phyloP scores from a whole-genome alignment of 2,888 invertebrate species.

The Diplolepis rosae region DNA sequence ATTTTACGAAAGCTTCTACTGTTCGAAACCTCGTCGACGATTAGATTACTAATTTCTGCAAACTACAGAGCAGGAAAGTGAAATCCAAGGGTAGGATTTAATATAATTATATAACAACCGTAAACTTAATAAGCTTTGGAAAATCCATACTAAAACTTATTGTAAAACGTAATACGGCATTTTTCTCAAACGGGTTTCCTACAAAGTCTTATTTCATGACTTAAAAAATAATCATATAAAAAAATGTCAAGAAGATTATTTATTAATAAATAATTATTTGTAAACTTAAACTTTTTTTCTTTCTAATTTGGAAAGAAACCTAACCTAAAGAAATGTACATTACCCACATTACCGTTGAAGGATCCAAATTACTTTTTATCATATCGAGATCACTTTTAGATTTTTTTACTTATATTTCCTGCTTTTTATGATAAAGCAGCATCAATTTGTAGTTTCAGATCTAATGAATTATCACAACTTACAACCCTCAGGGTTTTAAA shows the following conservation, averaged over 20 bases:
- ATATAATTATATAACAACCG: constrained; percentile 27
- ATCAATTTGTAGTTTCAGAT: neutral
- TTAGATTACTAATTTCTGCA: constrained; percentile 7
- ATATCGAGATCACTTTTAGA: neutral
- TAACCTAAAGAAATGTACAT: neutral
- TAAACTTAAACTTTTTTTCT: neutral
- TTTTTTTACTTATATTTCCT: neutral
- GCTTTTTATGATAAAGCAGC: neutral
- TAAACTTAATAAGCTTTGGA: constrained; percentile 27
- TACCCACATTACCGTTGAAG: constrained; percentile 12
- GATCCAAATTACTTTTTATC: constrained; percentile 20
- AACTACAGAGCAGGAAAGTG: constrained; percentile 1
- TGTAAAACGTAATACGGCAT: neutral
- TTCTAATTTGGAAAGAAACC: constrained; percentile 1
- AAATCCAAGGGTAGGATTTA: constrained; percentile 6
- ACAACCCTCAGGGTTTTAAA: neutral
- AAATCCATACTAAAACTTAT: constrained; percentile 18
- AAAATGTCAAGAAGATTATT: neutral
- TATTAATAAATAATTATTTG: neutral
- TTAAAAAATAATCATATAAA: neutral
- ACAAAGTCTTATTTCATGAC: neutral
- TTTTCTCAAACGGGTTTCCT: neutral
- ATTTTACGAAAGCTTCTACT: constrained; percentile 2
- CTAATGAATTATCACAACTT: neutral
- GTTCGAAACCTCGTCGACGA: neutral